These are phyloP conservation scores for Seriola dumerili DNA, from an alignment of 2,113 vertebrate species.

Conservation along the genomic window DNA sequence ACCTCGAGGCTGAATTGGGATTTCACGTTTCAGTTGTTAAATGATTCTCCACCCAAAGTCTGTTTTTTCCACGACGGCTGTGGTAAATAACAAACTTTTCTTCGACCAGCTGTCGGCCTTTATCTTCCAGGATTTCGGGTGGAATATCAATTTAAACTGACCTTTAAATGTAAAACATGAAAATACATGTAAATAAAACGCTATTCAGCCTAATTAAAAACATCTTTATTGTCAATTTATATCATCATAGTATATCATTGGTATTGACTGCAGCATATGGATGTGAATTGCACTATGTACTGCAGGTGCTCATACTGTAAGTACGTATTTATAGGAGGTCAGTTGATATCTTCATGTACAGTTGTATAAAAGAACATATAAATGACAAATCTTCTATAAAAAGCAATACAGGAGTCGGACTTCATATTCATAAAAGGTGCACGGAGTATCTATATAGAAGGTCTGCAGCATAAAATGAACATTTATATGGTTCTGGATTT, in stretches of 20 bases:
- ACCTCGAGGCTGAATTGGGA: neutral
- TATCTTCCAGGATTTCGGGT: neutral
- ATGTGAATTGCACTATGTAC: slow-evolving; percentile 59
- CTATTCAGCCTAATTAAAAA: slow-evolving; percentile 62
- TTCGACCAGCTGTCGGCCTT: neutral
- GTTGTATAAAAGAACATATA: slow-evolving; percentile 64
- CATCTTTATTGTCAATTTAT: slow-evolving; percentile 77
- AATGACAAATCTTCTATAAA: slow-evolving; percentile 62
- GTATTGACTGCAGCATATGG: slow-evolving; percentile 70
- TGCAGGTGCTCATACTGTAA: slow-evolving; percentile 68
- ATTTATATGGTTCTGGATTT: slow-evolving; percentile 50
- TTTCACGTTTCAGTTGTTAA: neutral
- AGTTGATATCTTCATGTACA: slow-evolving; percentile 65
- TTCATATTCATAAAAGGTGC: slow-evolving; percentile 73
- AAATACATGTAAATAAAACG: slow-evolving; percentile 53
- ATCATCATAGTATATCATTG: slow-evolving; percentile 66
- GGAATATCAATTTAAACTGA: slow-evolving; percentile 4
- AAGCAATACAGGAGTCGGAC: slow-evolving; percentile 65
- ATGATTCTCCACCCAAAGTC: neutral
- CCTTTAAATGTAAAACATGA: neutral
- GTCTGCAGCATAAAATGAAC: slow-evolving; percentile 60
- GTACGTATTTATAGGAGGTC: slow-evolving; percentile 64
- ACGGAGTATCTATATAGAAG: slow-evolving; percentile 54
- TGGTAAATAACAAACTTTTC: too few relatives aligned
- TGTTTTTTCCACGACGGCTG: too few relatives aligned